These are phyloP conservation scores for Oeneis ivallda DNA, from an alignment of 2,888 invertebrate species.

Conservation along the genomic window DNA sequence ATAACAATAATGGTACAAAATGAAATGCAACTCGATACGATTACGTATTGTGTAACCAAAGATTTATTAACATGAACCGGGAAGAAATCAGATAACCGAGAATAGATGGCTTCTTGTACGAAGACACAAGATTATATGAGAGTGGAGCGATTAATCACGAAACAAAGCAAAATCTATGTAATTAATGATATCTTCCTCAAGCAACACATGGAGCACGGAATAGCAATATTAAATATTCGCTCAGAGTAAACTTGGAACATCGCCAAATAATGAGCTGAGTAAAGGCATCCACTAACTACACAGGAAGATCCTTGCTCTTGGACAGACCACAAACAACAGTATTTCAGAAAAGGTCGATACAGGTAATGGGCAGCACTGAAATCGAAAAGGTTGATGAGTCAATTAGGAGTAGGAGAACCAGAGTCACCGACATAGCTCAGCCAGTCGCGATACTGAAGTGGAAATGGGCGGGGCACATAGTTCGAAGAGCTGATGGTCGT, in stretches of 20 bases:
- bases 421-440: too few species aligned
- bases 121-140: slow-evolving; percentile 33
- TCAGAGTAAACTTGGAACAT: slow-evolving; percentile 38
- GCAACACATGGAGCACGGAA: slow-evolving; percentile 38
- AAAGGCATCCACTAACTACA: slow-evolving; percentile 6
- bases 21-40: slow-evolving; percentile 23
- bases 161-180: slow-evolving; percentile 39
- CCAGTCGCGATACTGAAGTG: too few species aligned
- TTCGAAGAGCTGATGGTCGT: too few species aligned
- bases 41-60: slow-evolving; percentile 25
- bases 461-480: too few species aligned
- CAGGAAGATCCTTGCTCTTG: background rate
- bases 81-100: slow-evolving; percentile 37
- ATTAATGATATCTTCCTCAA: slow-evolving; percentile 37
- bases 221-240: slow-evolving; percentile 42
- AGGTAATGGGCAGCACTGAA: too few species aligned
- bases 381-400: too few species aligned
- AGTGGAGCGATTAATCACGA: slow-evolving; percentile 34
- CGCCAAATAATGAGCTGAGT: slow-evolving; percentile 40
- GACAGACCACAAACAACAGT: too few species aligned
- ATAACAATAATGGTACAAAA: background rate
- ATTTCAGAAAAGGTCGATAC: too few species aligned
- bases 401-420: too few species aligned
- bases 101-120: slow-evolving; percentile 34
- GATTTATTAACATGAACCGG: slow-evolving; percentile 33